Evolutionary conservation across 2,113 vertebrate genomes (phyloP).

Genomic region (Papio anubis): DNA sequence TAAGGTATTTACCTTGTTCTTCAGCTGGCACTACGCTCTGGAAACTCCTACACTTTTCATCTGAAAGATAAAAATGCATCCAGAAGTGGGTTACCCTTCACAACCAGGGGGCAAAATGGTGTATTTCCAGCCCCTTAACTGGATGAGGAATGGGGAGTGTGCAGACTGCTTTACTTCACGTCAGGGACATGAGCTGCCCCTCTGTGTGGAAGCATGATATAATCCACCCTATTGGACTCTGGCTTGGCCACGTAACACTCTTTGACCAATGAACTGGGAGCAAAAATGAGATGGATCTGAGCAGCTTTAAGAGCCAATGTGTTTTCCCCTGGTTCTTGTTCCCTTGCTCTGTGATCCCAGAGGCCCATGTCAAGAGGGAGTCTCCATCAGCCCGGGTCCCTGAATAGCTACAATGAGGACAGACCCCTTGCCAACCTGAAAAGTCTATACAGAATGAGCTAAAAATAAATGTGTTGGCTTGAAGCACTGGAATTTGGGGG

Average conservation of each 20-base stretch:
- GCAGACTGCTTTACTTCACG: neutral
- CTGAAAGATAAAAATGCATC: constrained; percentile 80
- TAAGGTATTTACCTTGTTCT: constrained; percentile 88
- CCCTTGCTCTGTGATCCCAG: neutral
- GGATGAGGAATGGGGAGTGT: neutral
- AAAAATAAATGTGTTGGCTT: neutral
- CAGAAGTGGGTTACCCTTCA: neutral
- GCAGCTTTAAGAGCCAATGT: neutral
- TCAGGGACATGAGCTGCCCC: neutral
- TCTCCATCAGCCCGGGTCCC: neutral
- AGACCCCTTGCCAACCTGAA: neutral
- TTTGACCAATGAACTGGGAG: neutral
- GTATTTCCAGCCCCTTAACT: neutral
- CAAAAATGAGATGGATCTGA: neutral
- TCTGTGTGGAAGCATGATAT: neutral
- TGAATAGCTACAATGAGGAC: neutral
- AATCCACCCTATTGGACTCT: rapidly evolving
- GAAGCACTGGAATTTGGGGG: neutral
- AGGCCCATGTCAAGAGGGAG: too few relatives aligned
- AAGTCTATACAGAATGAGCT: neutral
- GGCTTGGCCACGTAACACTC: neutral
- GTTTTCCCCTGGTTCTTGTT: neutral
- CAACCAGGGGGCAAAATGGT: neutral
- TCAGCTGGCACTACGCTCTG: constrained; percentile 89
- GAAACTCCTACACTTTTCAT: constrained; percentile 93